Percentiles rank a stretch among this genome's conserved stretches.
These are phyloP conservation scores for Agrenia bidenticulata DNA, from an alignment of 2,888 invertebrate species.

Conservation along the genomic window DNA sequence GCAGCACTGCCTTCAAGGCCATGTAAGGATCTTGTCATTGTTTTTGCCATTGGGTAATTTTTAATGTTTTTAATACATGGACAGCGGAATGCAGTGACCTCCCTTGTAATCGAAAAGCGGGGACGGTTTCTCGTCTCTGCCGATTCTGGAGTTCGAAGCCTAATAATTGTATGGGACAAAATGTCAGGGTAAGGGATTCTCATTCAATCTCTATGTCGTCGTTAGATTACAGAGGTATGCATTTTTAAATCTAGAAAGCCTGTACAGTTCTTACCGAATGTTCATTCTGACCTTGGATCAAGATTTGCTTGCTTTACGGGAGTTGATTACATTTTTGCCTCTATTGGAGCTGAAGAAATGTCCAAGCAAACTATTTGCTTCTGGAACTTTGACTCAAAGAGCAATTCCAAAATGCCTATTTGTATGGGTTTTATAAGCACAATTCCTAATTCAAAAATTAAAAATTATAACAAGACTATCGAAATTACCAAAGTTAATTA, in stretches of 20 bases:
- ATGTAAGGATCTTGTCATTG: no score
- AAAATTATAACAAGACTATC: no score
- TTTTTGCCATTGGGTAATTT: not conserved
- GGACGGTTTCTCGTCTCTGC: conserved; percentile 41
- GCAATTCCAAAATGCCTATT: conserved; percentile 27
- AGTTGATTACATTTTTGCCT: conserved; percentile 29
- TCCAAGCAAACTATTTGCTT: conserved; percentile 37
- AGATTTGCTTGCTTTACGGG: conserved; percentile 30
- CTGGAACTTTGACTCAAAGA: conserved; percentile 29
- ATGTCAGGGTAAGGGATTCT: conserved; percentile 29
- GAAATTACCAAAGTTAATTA: no score
- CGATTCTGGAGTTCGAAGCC: conserved; percentile 42
- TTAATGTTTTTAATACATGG: not conserved
- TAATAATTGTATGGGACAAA: conserved; percentile 49
- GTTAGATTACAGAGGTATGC: not conserved
- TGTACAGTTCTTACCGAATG: conserved; percentile 32
- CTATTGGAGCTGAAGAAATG: conserved; percentile 35
- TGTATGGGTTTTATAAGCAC: conserved; percentile 13
- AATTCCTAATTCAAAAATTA: conserved; percentile 1
- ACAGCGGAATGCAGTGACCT: conserved; percentile 46
- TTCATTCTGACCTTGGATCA: conserved; percentile 34
- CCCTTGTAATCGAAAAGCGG: conserved; percentile 31
- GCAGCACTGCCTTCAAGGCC: conserved; percentile 50
- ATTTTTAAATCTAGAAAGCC: conserved; percentile 23
- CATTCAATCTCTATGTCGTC: no score